Percentiles rank a stretch among this genome's conserved stretches.
Conservation (phyloP, 2,888 invertebrate genomes). For the Tanaodytes sp. region DNA sequence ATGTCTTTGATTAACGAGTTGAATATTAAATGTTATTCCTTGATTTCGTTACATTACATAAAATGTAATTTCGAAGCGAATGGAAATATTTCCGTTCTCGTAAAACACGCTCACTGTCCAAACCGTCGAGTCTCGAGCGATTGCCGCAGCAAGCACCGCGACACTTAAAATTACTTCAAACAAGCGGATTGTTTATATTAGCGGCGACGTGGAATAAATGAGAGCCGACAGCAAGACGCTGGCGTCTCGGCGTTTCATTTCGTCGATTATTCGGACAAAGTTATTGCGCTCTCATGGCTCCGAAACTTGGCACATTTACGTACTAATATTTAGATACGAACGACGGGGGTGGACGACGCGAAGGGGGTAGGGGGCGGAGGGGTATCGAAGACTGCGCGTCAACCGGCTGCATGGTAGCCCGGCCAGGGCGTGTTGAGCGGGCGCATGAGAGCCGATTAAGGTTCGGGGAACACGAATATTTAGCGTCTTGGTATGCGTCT, state of each 20-base stretch:
- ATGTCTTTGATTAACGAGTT: too few species aligned
- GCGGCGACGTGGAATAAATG: slow-evolving; percentile 33
- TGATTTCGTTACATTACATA: too few species aligned
- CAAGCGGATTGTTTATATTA: slow-evolving; percentile 29
- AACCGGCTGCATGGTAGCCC: too few species aligned
- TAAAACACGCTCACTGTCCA: too few species aligned
- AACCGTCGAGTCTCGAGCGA: too few species aligned
- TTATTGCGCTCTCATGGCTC: slow-evolving; percentile 39
- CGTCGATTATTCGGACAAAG: slow-evolving; percentile 40
- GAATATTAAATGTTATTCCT: too few species aligned
- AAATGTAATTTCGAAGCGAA: too few species aligned
- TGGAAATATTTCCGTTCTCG: too few species aligned
- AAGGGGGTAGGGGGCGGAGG: too few species aligned
- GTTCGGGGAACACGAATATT: slow-evolving; percentile 45
- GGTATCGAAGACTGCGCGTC: too few species aligned
- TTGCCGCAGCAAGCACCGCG: too few species aligned
- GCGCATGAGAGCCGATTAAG: slow-evolving; percentile 39
- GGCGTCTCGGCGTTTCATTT: slow-evolving; percentile 24
- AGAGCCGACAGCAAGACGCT: slow-evolving; percentile 27
- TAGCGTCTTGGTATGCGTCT: slow-evolving; percentile 21
- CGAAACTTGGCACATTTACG: slow-evolving; percentile 46
- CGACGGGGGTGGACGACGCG: slow-evolving; percentile 11
- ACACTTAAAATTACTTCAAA: slow-evolving; percentile 25
- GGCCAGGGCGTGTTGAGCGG: slow-evolving; percentile 31
- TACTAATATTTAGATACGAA: slow-evolving; percentile 48